A percentile compares a stretch with the other conserved stretches of the same genome.
These are phyloP conservation scores for Amniataba percoides DNA, from an alignment of 2,797 vertebrate species.

Conservation along the genomic window DNA sequence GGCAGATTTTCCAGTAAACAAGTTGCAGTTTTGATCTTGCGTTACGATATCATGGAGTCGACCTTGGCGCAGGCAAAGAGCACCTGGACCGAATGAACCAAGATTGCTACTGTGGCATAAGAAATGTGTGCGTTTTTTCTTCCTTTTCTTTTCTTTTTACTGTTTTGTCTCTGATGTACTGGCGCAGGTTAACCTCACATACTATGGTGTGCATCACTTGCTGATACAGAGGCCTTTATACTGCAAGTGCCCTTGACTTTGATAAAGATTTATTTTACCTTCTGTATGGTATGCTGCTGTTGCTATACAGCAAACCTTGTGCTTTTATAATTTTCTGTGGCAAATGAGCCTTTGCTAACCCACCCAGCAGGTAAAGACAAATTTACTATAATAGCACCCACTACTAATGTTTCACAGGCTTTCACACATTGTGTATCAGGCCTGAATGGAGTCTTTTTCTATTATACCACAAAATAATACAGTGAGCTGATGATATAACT, in stretches of 20 bases:
- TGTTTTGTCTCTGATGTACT: constrained; percentile 43
- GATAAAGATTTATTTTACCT: constrained; percentile 9
- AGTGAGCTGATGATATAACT: too few species aligned
- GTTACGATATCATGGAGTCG: constrained; percentile 62
- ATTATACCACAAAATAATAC: too few species aligned
- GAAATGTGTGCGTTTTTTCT: constrained; percentile 12
- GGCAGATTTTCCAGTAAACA: constrained; percentile 78
- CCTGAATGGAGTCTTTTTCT: too few species aligned
- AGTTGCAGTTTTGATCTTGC: constrained; percentile 72
- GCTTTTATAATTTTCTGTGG: neutral
- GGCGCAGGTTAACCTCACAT: constrained; percentile 36
- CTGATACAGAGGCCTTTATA: constrained; percentile 38
- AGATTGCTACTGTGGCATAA: constrained; percentile 41
- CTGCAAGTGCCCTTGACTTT: constrained; percentile 8
- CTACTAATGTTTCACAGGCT: too few species aligned
- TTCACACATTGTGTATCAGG: too few species aligned
- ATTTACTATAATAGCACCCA: too few species aligned
- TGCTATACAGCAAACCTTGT: neutral
- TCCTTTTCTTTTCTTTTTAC: constrained; percentile 19
- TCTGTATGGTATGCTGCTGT: neutral
- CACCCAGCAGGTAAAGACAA: neutral
- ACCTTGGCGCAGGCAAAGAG: constrained; percentile 56
- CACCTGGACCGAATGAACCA: constrained; percentile 50
- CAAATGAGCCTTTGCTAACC: neutral
- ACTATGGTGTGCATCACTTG: constrained; percentile 25